These are phyloP conservation scores for Paramacrobiotus metropolitanus DNA, from an alignment of 1,140 invertebrate species.

Conservation along the genomic window DNA sequence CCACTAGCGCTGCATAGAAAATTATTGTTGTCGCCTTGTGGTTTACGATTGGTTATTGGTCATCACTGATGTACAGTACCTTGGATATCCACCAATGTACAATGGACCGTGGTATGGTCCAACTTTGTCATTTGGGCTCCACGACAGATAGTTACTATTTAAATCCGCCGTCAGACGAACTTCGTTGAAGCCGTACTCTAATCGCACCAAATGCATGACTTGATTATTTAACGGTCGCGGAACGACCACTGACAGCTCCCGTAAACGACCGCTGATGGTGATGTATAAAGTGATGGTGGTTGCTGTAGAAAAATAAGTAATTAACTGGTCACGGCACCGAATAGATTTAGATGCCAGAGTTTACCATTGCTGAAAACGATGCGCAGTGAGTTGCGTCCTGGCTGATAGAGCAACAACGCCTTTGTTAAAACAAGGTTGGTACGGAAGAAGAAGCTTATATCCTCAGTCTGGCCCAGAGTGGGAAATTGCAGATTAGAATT, in stretches of 20 bases:
- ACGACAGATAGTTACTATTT: not conserved
- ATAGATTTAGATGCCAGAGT: not conserved
- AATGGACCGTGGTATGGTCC: not conserved
- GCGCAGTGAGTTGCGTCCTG: not conserved
- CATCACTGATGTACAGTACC: no score
- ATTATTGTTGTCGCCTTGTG: no score
- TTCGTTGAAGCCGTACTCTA: not conserved
- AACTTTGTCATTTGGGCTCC: not conserved
- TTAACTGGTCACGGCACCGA: not conserved
- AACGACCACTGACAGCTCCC: not conserved
- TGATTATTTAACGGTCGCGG: not conserved
- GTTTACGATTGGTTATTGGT: no score
- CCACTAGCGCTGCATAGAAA: no score
- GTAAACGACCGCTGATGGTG: not conserved
- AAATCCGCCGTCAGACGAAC: not conserved
- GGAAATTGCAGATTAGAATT: not conserved
- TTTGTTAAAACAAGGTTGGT: not conserved
- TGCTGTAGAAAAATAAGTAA: not conserved
- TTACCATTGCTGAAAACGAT: not conserved
- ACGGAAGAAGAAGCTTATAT: not conserved
- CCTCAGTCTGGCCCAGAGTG: not conserved
- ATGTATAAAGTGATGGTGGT: not conserved
- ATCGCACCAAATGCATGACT: not conserved
- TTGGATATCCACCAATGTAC: not conserved
- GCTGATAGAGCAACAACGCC: not conserved